Base-by-base conservation (phyloP, 2,888 invertebrate genomes). In the Drosophila sordidula region DNA sequence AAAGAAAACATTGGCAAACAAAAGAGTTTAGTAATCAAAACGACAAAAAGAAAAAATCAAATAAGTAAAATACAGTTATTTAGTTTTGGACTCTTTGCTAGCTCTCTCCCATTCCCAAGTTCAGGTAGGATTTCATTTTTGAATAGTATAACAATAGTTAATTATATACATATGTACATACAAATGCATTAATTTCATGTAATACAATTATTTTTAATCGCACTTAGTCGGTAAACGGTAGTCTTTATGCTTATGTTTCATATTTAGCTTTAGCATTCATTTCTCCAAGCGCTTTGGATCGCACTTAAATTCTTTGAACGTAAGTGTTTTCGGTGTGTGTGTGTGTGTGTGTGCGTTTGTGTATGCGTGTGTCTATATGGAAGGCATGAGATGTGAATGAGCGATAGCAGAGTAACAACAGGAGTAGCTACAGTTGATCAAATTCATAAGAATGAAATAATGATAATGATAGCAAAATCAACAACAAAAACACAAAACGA, bases 31-130 rank as follows among this genome's bases (percentile, higher is more conserved):
- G 75, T 75, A 68, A 73, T 78, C 36, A 75, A 69, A 56, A 77
- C 45, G 68, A 73, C 62, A 71, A 77, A 45, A 58, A 50, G 29
- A 50, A 55, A 50, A 51, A 70, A 57, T 69, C 55, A 75, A 73
- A 73, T 69, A 55, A 78, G 61, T 66, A 78, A 72, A 74, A 73
- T 65, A 75, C 57, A 78, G 49, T 75, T 66, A 56, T 71, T 62
- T 71, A 56, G 64, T 68, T 74, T 73, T 81, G 86, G 83, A 91
- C 90, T 90, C 90, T 90, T 88, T 91, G 90, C 90, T 92, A 91
- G 91, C 92, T 92, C 91, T 92, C 92, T 91, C 92, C 92, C 92
- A 91, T 91, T 92, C 93, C 92, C 92, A 93, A 91, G 91, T 90
- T 89, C 91, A 90, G 90, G 91, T 91, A 88, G 89, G 90, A 88